A percentile compares a stretch with the other conserved stretches of the same genome.
phyloP scores from a whole-genome alignment of 2,797 vertebrate genomes.

The Macropodus opercularis region DNA sequence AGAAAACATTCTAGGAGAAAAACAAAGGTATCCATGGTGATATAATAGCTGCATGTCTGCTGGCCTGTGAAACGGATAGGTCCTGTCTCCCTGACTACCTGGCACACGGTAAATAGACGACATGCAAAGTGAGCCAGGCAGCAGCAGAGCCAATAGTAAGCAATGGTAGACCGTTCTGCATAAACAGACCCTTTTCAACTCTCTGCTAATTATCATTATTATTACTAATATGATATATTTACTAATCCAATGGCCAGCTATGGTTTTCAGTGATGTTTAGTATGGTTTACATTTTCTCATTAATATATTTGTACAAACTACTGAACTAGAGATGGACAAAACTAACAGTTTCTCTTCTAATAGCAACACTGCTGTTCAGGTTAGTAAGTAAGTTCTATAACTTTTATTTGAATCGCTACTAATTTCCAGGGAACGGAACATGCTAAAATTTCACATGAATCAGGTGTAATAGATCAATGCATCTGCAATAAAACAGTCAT shows the following conservation, averaged over 20 bases:
- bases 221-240: not conserved
- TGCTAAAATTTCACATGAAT: too few relatives aligned
- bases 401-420: too few relatives aligned
- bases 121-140: slow-evolving; percentile 24
- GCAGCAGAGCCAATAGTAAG: slow-evolving; percentile 31
- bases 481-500: not conserved
- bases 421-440: too few relatives aligned
- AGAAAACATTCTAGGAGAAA: slow-evolving; percentile 25
- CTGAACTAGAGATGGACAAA: not conserved
- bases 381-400: not conserved
- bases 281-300: not conserved
- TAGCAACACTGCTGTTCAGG: not conserved
- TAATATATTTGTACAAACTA: not conserved
- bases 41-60: slow-evolving; percentile 47
- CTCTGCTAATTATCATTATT: not conserved
- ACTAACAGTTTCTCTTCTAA: not conserved
- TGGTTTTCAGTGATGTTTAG: not conserved
- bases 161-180: slow-evolving; percentile 12
- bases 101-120: slow-evolving; percentile 34
- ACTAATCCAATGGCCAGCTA: not conserved
- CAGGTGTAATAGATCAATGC: not conserved
- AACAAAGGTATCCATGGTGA: slow-evolving; percentile 59
- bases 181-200: not conserved
- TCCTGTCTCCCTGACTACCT: slow-evolving; percentile 55
- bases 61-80: slow-evolving; percentile 30